Conservation (phyloP, 2,797 vertebrate genomes). For the Characodon lateralis region DNA sequence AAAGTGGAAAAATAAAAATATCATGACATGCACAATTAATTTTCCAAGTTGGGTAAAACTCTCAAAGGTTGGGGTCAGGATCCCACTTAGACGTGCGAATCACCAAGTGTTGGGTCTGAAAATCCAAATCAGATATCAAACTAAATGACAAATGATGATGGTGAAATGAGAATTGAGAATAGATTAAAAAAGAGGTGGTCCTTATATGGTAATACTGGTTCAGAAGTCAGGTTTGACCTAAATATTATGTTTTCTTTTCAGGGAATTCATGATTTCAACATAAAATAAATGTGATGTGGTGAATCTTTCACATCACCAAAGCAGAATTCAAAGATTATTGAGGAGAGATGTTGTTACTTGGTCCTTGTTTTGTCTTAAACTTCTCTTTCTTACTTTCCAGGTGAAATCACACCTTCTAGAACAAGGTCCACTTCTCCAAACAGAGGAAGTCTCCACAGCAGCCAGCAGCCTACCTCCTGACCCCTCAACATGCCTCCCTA, state of each 20-base stretch:
- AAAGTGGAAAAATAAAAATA: not conserved
- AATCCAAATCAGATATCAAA: too few species aligned
- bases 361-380: not conserved
- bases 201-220: not conserved
- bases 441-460: slow-evolving; percentile 71
- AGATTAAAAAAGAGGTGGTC: too few species aligned
- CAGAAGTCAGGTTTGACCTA: not conserved
- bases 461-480: slow-evolving; percentile 75
- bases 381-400: slow-evolving; percentile 48
- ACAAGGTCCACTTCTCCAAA: slow-evolving; percentile 44
- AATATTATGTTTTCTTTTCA: not conserved
- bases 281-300: not conserved
- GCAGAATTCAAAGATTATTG: not conserved
- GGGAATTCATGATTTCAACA: not conserved
- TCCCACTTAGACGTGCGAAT: too few species aligned
- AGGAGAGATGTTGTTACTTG: slow-evolving; percentile 3
- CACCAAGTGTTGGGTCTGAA: too few species aligned
- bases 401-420: slow-evolving; percentile 42
- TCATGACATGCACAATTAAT: too few species aligned
- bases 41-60: too few species aligned
- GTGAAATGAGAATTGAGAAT: too few species aligned
- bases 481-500: slow-evolving; percentile 40
- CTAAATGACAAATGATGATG: too few species aligned
- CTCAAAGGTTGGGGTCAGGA: too few species aligned
- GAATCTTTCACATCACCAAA: not conserved